These are phyloP conservation scores for Acrocephalus scirpaceus DNA, from an alignment of 2,797 vertebrate genomes.

Conservation along the genomic window DNA sequence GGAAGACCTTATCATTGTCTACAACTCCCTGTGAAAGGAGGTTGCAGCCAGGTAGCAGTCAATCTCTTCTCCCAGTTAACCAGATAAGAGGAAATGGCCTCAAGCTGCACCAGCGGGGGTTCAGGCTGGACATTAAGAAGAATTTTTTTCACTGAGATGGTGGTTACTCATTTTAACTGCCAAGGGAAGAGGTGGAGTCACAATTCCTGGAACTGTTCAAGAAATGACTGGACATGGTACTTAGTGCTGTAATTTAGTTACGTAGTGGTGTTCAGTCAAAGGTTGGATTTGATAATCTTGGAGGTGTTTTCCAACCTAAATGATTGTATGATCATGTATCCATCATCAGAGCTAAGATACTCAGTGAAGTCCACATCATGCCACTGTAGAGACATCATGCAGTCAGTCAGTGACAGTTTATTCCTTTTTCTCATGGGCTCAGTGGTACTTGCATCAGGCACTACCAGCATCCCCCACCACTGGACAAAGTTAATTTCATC, in stretches of 20 bases:
- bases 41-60: background rate
- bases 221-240: background rate
- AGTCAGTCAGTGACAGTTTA: background rate
- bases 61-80: background rate
- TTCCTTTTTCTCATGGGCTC: background rate
- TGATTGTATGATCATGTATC: background rate
- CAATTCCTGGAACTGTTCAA: background rate
- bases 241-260: background rate
- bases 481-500: background rate
- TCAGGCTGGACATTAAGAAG: background rate
- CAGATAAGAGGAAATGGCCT: background rate
- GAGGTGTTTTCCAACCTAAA: background rate
- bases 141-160: background rate
- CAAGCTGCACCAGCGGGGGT: background rate
- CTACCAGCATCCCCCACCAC: background rate
- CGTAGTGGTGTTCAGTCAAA: rapidly evolving
- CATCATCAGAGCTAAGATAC: background rate
- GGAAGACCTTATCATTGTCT: background rate
- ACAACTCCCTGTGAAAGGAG: background rate
- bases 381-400: background rate
- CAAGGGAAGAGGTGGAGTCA: background rate
- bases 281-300: background rate
- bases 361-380: background rate
- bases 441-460: background rate
- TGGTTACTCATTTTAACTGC: background rate